A percentile compares a stretch with the other conserved stretches of the same genome.
Evolutionary conservation across 2,888 invertebrate genomes (phyloP).

Genomic region (Tenthredo notha): DNA sequence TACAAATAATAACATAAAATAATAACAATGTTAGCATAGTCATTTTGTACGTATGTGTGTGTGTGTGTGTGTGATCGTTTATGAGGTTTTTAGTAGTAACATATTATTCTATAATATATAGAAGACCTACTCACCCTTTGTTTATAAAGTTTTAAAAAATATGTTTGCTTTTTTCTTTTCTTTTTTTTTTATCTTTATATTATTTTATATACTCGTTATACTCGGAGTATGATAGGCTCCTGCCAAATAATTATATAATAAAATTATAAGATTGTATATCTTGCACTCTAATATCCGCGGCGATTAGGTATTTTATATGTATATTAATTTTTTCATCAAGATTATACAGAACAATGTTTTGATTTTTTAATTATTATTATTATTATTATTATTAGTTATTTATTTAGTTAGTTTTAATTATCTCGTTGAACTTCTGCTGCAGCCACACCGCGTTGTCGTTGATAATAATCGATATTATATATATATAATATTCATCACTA

Average conservation of each 20-base stretch:
- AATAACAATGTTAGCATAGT: not conserved
- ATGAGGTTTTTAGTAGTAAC: not conserved
- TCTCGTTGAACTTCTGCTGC: not conserved
- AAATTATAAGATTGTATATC: constrained; percentile 6
- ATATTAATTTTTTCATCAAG: not conserved
- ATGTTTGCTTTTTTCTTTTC: not conserved
- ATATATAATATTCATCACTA: not conserved
- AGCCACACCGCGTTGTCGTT: not conserved
- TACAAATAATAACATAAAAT: not conserved
- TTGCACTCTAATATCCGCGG: not conserved
- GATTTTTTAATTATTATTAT: not conserved
- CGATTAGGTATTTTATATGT: not conserved
- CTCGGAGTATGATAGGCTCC: not conserved
- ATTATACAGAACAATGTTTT: not conserved
- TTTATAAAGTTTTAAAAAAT: constrained; percentile 17
- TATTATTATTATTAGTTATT: not conserved
- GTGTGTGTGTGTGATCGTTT: not conserved
- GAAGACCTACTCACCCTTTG: constrained; percentile 12
- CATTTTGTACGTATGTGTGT: not conserved
- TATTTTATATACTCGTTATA: not conserved
- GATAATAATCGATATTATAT: constrained; percentile 1
- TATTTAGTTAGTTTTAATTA: not conserved
- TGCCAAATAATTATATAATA: constrained; percentile 29
- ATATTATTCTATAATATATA: not conserved
- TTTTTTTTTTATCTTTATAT: not conserved